phyloP scores from a whole-genome alignment of 2,113 vertebrate genomes.

The Urocynchramus pylzowi region DNA sequence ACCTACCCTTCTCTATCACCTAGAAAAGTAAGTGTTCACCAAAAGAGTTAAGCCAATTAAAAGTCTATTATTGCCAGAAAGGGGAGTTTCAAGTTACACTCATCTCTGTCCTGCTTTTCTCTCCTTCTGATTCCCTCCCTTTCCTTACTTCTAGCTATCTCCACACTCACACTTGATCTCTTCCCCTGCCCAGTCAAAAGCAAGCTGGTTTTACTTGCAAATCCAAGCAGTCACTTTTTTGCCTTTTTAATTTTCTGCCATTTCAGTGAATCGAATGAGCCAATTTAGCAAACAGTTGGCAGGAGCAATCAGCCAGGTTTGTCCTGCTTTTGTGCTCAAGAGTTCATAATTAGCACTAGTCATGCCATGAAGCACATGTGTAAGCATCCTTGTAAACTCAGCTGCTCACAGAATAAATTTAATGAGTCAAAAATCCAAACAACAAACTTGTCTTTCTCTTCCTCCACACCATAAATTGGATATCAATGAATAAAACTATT shows the following conservation, averaged over 20 bases:
- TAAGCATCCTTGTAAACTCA: not conserved
- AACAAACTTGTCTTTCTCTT: not conserved
- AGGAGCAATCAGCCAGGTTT: not conserved
- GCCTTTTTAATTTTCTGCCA: not conserved
- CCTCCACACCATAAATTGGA: not conserved
- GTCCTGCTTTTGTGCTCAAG: not conserved
- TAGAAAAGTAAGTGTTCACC: not conserved
- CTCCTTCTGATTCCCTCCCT: not conserved
- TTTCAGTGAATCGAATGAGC: not conserved
- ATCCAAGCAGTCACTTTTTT: not conserved
- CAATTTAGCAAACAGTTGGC: not conserved
- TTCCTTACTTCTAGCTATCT: not conserved
- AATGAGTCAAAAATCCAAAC: constrained; percentile 8
- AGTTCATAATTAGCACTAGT: not conserved
- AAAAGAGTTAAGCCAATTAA: not conserved
- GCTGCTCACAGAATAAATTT: not conserved
- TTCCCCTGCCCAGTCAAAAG: not conserved
- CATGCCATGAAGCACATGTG: not conserved
- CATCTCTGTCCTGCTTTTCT: not conserved
- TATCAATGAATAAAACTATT: not conserved
- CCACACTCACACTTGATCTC: not conserved
- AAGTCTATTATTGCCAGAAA: not conserved
- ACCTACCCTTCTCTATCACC: not conserved
- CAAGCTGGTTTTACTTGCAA: not conserved
- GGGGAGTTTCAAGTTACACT: not conserved